Evolutionary conservation across 2,888 invertebrate species (phyloP).

Genomic region (Yponomeuta plumbellus): DNA sequence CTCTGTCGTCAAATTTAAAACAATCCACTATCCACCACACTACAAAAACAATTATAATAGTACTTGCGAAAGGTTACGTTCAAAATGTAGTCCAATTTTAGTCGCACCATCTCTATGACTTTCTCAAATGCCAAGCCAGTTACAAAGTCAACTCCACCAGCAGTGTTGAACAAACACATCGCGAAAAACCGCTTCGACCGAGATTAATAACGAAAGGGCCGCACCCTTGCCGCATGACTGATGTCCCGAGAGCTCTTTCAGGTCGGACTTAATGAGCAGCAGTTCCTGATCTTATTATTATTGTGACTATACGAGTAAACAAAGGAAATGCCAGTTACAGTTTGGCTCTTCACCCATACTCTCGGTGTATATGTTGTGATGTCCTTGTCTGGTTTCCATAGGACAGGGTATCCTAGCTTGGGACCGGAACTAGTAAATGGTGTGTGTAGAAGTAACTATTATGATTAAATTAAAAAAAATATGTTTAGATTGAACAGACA

Average conservation of each 20-base stretch:
- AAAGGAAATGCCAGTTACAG: background rate
- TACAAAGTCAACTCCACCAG: background rate
- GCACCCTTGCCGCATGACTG: slow-evolving; percentile 32
- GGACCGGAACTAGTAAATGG: no score
- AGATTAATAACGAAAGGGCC: slow-evolving; percentile 24
- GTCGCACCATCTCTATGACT: slow-evolving; percentile 28
- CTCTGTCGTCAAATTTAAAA: no score
- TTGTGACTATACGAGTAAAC: background rate
- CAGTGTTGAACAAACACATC: slow-evolving; percentile 11
- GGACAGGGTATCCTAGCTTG: no score
- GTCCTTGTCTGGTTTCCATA: no score
- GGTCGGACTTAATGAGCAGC: slow-evolving; percentile 44
- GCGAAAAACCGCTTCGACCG: slow-evolving; percentile 1
- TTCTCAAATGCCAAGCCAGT: slow-evolving; percentile 22
- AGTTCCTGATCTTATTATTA: slow-evolving; percentile 24
- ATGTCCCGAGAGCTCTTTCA: slow-evolving; percentile 35
- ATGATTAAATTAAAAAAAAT: no score
- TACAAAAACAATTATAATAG: no score
- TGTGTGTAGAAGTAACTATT: no score
- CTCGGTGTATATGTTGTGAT: no score
- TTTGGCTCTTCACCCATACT: slow-evolving; percentile 3
- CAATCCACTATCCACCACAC: no score
- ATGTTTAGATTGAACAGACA: no score
- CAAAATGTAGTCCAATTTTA: background rate
- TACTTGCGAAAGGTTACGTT: no score